A percentile compares a stretch with the other conserved stretches of the same genome.
These are phyloP conservation scores for Coregonus clupeaformis DNA, from an alignment of 2,113 vertebrate species.

Conservation along the genomic window DNA sequence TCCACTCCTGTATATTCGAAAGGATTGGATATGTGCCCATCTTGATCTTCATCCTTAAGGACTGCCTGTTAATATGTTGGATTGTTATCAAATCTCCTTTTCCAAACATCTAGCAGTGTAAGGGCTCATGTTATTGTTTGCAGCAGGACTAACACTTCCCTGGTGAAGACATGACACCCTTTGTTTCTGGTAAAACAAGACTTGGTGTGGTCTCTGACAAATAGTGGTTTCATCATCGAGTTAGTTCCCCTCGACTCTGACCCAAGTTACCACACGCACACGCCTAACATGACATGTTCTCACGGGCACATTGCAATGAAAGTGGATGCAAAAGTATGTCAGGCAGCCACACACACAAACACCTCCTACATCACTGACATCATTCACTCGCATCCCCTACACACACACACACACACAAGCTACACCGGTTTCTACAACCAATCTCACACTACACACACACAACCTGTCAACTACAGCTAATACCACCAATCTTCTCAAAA, in stretches of 20 bases:
- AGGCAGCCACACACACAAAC: background rate
- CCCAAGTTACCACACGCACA: background rate
- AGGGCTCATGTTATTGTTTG: constrained; percentile 9
- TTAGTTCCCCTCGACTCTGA: constrained; percentile 10
- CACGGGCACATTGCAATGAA: constrained; percentile 17
- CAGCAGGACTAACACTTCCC: background rate
- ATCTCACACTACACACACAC: background rate
- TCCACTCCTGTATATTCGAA: too few relatives aligned
- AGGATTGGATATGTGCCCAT: too few relatives aligned
- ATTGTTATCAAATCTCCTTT: background rate
- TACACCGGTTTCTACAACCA: background rate
- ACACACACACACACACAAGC: background rate
- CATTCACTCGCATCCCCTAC: background rate
- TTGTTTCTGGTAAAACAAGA: constrained; percentile 33
- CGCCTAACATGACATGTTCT: background rate
- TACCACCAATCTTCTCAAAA: background rate
- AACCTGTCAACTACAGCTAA: background rate
- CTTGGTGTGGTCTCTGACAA: constrained; percentile 12
- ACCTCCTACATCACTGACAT: background rate
- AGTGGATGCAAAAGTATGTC: background rate
- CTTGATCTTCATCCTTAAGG: too few relatives aligned
- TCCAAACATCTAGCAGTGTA: too few relatives aligned
- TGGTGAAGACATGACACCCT: constrained; percentile 27
- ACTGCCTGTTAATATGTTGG: too few relatives aligned
- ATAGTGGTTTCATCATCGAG: constrained; percentile 21